Conservation (phyloP, 2,113 vertebrate species). For the Scolopax mira region DNA sequence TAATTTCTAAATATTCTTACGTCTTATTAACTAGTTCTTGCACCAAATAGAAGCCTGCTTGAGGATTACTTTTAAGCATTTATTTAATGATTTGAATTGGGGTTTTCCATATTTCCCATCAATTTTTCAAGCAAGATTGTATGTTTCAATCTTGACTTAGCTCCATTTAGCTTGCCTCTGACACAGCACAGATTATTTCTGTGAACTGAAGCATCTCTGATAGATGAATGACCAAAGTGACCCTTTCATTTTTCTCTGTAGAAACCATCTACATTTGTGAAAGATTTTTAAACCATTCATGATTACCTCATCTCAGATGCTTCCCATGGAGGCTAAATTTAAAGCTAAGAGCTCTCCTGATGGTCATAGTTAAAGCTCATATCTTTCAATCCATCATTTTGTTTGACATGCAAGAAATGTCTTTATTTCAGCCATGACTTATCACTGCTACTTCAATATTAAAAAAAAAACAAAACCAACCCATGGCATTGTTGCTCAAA, state of each 20-base stretch:
- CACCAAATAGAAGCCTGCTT: neutral
- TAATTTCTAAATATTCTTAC: neutral
- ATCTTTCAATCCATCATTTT: neutral
- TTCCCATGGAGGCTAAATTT: neutral
- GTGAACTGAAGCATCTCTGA: neutral
- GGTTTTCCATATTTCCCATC: neutral
- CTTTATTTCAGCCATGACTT: neutral
- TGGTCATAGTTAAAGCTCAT: neutral
- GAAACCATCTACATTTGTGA: neutral
- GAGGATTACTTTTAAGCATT: neutral
- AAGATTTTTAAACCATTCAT: neutral
- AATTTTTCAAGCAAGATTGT: neutral
- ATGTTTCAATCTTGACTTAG: neutral
- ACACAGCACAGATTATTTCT: neutral
- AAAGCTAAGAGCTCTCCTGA: neutral
- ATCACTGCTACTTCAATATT: neutral
- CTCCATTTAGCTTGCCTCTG: neutral
- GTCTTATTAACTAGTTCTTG: neutral
- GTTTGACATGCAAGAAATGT: neutral
- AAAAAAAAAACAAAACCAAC: neutral
- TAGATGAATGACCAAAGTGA: neutral
- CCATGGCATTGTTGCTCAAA: neutral
- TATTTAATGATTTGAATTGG: neutral
- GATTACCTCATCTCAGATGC: neutral
- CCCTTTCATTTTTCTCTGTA: neutral